Percentiles rank a stretch among this genome's conserved stretches.
These are phyloP conservation scores for Platysteira castanea DNA, from an alignment of 2,113 vertebrate species.

Conservation along the genomic window DNA sequence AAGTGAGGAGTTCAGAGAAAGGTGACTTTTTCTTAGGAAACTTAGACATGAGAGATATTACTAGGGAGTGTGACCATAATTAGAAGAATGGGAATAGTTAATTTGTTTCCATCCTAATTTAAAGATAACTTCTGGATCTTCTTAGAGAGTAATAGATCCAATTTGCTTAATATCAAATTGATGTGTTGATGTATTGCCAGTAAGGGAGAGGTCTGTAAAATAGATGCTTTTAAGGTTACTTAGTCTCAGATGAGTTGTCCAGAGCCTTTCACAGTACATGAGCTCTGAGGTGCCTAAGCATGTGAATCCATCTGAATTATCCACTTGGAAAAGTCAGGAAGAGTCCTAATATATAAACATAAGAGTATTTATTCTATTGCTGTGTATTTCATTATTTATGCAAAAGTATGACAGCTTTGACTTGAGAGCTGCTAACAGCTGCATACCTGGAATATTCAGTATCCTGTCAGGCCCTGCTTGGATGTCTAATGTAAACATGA, in stretches of 20 bases:
- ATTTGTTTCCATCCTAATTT: neutral
- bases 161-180: neutral
- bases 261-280: neutral
- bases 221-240: neutral
- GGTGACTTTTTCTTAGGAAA: neutral
- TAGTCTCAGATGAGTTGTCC: neutral
- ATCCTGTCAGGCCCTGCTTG: neutral
- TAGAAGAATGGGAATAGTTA: neutral
- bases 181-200: neutral
- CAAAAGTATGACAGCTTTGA: neutral
- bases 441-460: neutral
- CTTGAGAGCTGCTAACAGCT: neutral
- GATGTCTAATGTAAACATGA: neutral
- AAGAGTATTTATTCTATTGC: neutral
- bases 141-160: neutral
- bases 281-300: neutral
- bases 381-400: neutral
- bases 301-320: neutral
- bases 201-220: neutral
- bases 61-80: neutral
- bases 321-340: neutral
- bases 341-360: neutral
- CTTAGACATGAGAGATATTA: neutral
- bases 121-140: neutral
- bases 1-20: constrained; percentile 15